Conservation (phyloP, 53 echinoderm and acorn worm species). For the Henricia sp. region DNA sequence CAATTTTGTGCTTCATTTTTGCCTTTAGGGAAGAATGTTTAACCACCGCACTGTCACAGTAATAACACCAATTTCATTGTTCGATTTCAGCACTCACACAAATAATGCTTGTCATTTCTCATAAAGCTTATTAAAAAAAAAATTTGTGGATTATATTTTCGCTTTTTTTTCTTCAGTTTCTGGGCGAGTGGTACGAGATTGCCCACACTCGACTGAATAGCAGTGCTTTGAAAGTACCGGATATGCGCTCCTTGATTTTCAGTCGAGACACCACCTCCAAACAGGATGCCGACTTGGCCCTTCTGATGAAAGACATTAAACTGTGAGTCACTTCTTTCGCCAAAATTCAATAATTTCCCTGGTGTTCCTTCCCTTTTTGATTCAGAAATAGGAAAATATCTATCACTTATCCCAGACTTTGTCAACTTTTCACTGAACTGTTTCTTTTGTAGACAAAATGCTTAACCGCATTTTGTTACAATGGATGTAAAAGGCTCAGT, state of each 20-base stretch:
- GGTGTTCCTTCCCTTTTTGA: neutral
- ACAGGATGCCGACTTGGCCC: conserved; percentile 40
- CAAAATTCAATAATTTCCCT: neutral
- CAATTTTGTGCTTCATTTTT: too few relatives aligned
- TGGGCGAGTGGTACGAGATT: conserved; percentile 81
- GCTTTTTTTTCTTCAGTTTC: conserved; percentile 44
- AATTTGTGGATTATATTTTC: too few relatives aligned
- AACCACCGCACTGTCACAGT: too few relatives aligned
- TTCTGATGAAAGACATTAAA: conserved; percentile 71
- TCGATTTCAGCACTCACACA: too few relatives aligned
- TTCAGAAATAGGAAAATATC: neutral
- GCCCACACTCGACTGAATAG: conserved; percentile 39
- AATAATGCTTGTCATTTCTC: too few relatives aligned
- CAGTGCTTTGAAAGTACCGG: conserved; percentile 51
- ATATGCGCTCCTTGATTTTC: conserved; percentile 66
- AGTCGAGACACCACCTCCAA: neutral
- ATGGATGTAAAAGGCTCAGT: too few relatives aligned
- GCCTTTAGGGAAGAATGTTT: too few relatives aligned
- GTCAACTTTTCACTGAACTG: too few relatives aligned
- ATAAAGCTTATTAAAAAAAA: too few relatives aligned
- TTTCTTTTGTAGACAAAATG: too few relatives aligned
- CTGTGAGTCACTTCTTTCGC: conserved; percentile 58
- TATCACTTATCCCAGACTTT: neutral
- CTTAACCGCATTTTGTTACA: too few relatives aligned
- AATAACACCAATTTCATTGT: too few relatives aligned